Percentiles rank a stretch among this genome's conserved stretches.
Conservation (phyloP, 2,888 invertebrate species). For the Cerastis leucographa region DNA sequence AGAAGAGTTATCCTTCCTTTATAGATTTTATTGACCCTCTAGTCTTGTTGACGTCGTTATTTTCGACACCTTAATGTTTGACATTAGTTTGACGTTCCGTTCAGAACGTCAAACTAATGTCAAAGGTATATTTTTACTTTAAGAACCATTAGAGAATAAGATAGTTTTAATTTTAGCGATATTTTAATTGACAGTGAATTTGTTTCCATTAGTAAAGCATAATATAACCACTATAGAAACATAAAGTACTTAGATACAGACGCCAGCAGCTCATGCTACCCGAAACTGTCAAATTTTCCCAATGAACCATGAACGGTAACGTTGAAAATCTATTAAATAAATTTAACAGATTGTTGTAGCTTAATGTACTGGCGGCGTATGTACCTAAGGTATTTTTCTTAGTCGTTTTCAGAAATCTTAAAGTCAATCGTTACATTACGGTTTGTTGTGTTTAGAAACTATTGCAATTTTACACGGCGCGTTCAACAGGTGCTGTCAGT, state of each 20-base stretch:
- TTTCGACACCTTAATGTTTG: not conserved
- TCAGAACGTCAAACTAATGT: not conserved
- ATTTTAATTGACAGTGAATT: not conserved
- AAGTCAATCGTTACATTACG: no score
- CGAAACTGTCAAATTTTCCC: no score
- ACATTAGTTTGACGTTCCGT: no score
- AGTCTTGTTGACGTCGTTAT: not conserved
- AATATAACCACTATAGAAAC: no score
- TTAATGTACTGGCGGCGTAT: no score
- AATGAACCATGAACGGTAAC: no score
- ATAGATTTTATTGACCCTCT: not conserved
- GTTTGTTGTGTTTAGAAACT: not conserved
- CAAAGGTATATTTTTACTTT: not conserved
- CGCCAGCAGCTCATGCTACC: no score
- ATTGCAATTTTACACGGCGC: not conserved
- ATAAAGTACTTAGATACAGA: no score
- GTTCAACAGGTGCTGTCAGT: not conserved
- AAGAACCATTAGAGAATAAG: not conserved
- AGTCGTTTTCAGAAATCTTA: not conserved
- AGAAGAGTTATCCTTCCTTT: not conserved
- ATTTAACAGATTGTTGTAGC: no score
- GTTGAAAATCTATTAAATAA: no score
- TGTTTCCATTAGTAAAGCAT: not conserved
- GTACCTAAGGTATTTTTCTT: not conserved
- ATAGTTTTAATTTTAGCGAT: not conserved